Evolutionary conservation across 2,888 invertebrate species (phyloP).

Genomic region (Graphium colonna): DNA sequence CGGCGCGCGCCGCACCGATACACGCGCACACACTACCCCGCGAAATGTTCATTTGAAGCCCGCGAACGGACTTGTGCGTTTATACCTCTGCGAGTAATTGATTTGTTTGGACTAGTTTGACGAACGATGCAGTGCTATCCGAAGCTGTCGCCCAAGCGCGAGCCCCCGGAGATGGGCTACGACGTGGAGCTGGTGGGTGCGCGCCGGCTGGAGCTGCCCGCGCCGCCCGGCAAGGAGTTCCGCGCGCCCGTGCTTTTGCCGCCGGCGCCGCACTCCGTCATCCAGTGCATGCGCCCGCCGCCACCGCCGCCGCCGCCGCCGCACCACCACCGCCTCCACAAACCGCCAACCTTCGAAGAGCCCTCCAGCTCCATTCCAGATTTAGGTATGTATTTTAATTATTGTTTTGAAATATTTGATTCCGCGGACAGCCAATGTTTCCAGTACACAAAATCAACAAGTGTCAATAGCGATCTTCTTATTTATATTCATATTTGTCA

Average conservation of each 20-base stretch:
- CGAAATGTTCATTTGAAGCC: slow-evolving; percentile 34
- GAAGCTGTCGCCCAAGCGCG: slow-evolving; percentile 66
- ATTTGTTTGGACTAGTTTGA: slow-evolving; percentile 8
- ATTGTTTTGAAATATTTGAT: neutral
- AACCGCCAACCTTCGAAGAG: slow-evolving; percentile 84
- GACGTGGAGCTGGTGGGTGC: slow-evolving; percentile 59
- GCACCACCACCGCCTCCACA: slow-evolving; percentile 73
- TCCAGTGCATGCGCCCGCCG: slow-evolving; percentile 76
- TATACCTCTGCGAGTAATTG: slow-evolving; percentile 1
- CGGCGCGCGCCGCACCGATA: slow-evolving; percentile 63
- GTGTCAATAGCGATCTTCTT: neutral
- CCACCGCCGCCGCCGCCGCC: slow-evolving; percentile 76
- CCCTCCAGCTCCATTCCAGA: slow-evolving; percentile 93
- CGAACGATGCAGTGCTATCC: slow-evolving; percentile 72
- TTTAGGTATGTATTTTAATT: slow-evolving; percentile 83
- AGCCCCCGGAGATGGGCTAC: slow-evolving; percentile 59
- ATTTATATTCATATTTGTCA: neutral
- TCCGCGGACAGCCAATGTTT: too few species aligned
- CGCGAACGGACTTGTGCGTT: slow-evolving; percentile 22
- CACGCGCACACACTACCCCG: slow-evolving; percentile 29
- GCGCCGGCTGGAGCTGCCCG: slow-evolving; percentile 68
- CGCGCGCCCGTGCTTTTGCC: slow-evolving; percentile 67
- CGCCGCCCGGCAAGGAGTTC: slow-evolving; percentile 73
- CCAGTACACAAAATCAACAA: neutral
- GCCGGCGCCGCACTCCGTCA: slow-evolving; percentile 62